These are phyloP conservation scores for Drosophila nigrodunni DNA, from an alignment of 1,140 invertebrate species.

Conservation along the genomic window DNA sequence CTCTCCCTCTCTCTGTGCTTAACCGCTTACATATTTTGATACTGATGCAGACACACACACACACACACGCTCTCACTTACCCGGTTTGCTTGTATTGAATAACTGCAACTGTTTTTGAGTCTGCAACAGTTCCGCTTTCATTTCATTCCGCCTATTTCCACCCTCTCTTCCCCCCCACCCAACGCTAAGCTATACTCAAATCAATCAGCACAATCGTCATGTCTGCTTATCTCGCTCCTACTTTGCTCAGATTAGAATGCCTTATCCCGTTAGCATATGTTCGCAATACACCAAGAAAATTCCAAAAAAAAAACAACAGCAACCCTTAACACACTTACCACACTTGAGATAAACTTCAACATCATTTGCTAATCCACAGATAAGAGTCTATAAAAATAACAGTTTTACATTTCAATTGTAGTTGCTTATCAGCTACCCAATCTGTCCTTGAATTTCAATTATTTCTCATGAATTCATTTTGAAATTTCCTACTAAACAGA, in stretches of 20 bases:
- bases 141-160: background rate
- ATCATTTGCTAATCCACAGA: conserved; percentile 3
- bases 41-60: conserved; percentile 26
- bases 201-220: conserved; percentile 33
- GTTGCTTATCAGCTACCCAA: background rate
- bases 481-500: too few species aligned
- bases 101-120: conserved; percentile 26
- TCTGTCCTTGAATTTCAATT: background rate
- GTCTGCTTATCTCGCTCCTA: conserved; percentile 8
- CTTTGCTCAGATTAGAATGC: background rate
- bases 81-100: conserved; percentile 24
- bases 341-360: conserved; percentile 12
- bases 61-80: conserved; percentile 7
- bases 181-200: conserved; percentile 7
- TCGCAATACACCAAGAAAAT: background rate
- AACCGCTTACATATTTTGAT: conserved; percentile 66
- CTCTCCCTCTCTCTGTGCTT: conserved; percentile 8
- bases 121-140: conserved; percentile 29
- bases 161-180: background rate
- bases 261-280: conserved; percentile 9
- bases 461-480: too few species aligned
- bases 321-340: conserved; percentile 9
- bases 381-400: conserved; percentile 10
- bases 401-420: background rate
- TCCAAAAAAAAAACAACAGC: background rate